Conservation (phyloP, 2,888 invertebrate genomes). For the Adelphocoris suturalis region DNA sequence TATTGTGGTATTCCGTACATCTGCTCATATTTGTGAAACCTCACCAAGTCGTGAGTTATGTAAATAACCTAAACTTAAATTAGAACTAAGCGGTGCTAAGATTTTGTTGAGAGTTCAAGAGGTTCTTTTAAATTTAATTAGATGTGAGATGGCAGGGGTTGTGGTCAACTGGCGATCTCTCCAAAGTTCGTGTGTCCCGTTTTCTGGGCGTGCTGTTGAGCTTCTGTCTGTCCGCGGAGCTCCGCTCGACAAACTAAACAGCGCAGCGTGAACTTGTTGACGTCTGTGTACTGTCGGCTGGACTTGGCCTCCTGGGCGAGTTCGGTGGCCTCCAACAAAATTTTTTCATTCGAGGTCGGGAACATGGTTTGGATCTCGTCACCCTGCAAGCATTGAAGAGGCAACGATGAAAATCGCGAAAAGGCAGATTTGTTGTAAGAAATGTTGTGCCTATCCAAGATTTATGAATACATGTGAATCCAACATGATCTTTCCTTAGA, state of each 20-base stretch:
- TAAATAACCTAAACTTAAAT: too few relatives aligned
- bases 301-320: constrained; percentile 93
- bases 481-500: too few relatives aligned
- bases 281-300: constrained; percentile 93
- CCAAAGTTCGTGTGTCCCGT: constrained; percentile 91
- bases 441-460: too few relatives aligned
- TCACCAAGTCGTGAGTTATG: too few relatives aligned
- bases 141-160: neutral
- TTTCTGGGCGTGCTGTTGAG: constrained; percentile 90
- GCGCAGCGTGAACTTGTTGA: constrained; percentile 90
- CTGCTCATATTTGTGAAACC: too few relatives aligned
- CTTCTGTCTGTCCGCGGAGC: constrained; percentile 89
- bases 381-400: constrained; percentile 79
- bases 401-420: neutral
- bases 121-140: too few relatives aligned
- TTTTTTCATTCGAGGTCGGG: constrained; percentile 85
- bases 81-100: too few relatives aligned
- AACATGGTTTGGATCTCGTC: constrained; percentile 89
- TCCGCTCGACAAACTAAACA: constrained; percentile 89
- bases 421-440: too few relatives aligned
- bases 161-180: constrained; percentile 81
- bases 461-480: too few relatives aligned
- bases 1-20: too few relatives aligned
- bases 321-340: constrained; percentile 90
- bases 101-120: too few relatives aligned